These are phyloP conservation scores for Drosophila seguyi DNA, from an alignment of 1,140 invertebrate species.

Conservation along the genomic window DNA sequence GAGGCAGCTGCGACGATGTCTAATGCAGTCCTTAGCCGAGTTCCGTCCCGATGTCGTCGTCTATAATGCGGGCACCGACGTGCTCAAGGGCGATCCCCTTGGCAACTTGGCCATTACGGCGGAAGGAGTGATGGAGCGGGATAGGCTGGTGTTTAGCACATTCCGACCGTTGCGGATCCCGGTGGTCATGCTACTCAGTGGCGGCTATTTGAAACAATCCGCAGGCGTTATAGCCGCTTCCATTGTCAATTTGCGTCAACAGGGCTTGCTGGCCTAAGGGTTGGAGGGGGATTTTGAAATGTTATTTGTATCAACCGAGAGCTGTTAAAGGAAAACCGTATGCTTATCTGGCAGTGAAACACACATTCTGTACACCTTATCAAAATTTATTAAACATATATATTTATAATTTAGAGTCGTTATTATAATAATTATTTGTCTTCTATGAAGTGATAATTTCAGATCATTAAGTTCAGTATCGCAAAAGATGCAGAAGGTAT, in stretches of 20 bases:
- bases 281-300: background rate
- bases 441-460: constrained; percentile 53
- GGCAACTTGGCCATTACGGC: constrained; percentile 89
- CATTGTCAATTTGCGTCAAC: constrained; percentile 89
- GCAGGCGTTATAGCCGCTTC: constrained; percentile 93
- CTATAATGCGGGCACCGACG: constrained; percentile 96
- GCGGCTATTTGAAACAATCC: constrained; percentile 92
- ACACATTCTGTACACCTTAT: constrained; percentile 29
- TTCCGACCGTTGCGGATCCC: constrained; percentile 89
- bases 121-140: constrained; percentile 92
- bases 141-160: constrained; percentile 92
- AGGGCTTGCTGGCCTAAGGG: constrained; percentile 53
- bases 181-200: constrained; percentile 95
- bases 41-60: constrained; percentile 93
- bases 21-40: constrained; percentile 89
- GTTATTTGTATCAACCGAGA: constrained; percentile 4
- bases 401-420: constrained; percentile 43
- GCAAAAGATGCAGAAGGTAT: constrained; percentile 47
- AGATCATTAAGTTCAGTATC: constrained; percentile 53
- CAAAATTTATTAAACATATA: constrained; percentile 50
- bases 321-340: constrained; percentile 28
- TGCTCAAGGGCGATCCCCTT: constrained; percentile 91
- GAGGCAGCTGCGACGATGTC: constrained; percentile 87
- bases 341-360: background rate
- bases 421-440: constrained; percentile 49